phyloP scores from a whole-genome alignment of 2,888 invertebrate genomes.

The Cheilosia urbana region DNA sequence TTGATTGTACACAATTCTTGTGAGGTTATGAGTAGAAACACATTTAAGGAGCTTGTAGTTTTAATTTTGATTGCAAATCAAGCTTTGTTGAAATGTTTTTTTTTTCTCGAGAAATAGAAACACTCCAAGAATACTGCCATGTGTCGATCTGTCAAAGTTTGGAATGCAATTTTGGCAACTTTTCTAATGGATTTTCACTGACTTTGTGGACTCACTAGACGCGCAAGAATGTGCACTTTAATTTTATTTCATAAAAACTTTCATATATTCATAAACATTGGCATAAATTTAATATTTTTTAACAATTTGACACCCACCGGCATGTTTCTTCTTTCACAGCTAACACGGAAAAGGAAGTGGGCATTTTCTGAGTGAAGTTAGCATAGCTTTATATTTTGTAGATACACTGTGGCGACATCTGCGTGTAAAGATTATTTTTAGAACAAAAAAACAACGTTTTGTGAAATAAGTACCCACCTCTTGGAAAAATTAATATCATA shows the following conservation, averaged over 20 bases:
- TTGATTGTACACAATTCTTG: constrained; percentile 67
- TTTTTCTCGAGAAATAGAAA: background rate
- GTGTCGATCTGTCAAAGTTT: constrained; percentile 73
- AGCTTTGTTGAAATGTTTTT: constrained; percentile 7
- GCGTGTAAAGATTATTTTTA: background rate
- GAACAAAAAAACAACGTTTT: constrained; percentile 28
- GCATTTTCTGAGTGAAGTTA: constrained; percentile 58
- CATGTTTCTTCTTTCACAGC: constrained; percentile 84
- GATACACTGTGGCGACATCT: constrained; percentile 27
- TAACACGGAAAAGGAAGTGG: constrained; percentile 84
- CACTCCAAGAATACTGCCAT: constrained; percentile 64
- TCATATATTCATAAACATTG: constrained; percentile 2
- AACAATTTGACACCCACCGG: constrained; percentile 82
- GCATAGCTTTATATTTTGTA: constrained; percentile 11
- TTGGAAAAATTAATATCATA: background rate
- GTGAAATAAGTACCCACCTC: too few relatives aligned
- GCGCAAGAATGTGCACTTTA: constrained; percentile 43
- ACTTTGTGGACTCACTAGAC: constrained; percentile 24
- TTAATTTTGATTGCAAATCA: background rate
- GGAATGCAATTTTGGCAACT: constrained; percentile 43
- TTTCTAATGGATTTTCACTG: constrained; percentile 15
- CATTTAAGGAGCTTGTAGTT: background rate
- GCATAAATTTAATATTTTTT: constrained; percentile 77
- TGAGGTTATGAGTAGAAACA: background rate
- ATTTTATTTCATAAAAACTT: constrained; percentile 10